Base-by-base conservation (phyloP, 2,113 vertebrate species). In the Solea solea region DNA sequence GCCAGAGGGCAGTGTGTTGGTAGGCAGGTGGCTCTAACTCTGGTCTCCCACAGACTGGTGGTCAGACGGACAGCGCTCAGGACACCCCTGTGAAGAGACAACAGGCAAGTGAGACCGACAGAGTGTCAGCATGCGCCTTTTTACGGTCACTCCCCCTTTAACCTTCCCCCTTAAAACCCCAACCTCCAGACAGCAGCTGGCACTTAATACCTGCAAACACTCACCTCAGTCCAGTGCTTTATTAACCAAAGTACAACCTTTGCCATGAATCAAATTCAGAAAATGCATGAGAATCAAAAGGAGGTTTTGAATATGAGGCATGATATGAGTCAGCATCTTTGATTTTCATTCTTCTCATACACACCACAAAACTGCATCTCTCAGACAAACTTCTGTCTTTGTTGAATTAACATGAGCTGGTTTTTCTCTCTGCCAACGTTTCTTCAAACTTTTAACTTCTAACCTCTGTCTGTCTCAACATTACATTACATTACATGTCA, bases 21-120 rank as follows among this genome's bases (percentile, higher is more conserved):
- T 78, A 87, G 76, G 84, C 81, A 75, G 77, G 81, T 61, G 86
- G 84, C 78, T 92, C 89, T 93, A 92, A 93, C 90, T 92, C 70
- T 92, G 85, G 82, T 93, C 88, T 94, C 86, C 89, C 83, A 73
- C 91, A 93, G 93, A 83, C 87, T 70, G 93, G 86, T 16, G 84
- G 83, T 86, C 94, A 87, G 90, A 79, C 76, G 81, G 94, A 94
- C 78, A 90, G 79, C 81, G 81, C 90, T 83, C 93, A 92, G 89
- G 93, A 94, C 78, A 83, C 82, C 88, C 86, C 88, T 66, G 90
- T 90, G 90, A 94, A 94, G 90, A 94, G 90, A 88, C 91, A 86
- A 83, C 94, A 94, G 93, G 94, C 89, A 92, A 93, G 92, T 92
- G 83, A 84, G 86, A 88, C 84, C 81, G 61, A 85, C 87, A 89